These are phyloP conservation scores for Mythimna ferrago DNA, from an alignment of 2,888 invertebrate species.

Conservation along the genomic window DNA sequence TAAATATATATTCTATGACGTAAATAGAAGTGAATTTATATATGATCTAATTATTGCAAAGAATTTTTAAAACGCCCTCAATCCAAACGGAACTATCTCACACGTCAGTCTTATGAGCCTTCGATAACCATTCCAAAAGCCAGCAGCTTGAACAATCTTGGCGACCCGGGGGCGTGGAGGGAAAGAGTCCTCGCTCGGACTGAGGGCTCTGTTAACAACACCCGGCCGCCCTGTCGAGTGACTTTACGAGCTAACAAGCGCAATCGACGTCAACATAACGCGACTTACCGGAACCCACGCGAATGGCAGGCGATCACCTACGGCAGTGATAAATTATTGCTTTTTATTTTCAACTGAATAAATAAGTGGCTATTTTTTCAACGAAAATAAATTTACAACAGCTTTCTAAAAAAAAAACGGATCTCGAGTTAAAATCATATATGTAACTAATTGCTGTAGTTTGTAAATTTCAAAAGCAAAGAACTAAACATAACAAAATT, in stretches of 20 bases:
- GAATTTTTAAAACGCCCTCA: constrained; percentile 23
- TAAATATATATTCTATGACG: background rate
- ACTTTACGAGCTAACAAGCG: constrained; percentile 4
- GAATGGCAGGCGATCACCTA: background rate
- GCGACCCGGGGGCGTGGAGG: constrained; percentile 9
- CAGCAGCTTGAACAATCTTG: constrained; percentile 51
- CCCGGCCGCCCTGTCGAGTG: constrained; percentile 8
- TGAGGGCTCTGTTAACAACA: constrained; percentile 31
- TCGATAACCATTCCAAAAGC: constrained; percentile 35
- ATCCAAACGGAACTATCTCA: constrained; percentile 12
- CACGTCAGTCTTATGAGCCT: constrained; percentile 34
- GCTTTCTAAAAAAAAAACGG: background rate
- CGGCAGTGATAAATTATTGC: constrained; percentile 10
- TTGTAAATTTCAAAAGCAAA: background rate
- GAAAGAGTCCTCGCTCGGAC: constrained; percentile 3
- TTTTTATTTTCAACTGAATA: background rate
- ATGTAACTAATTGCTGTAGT: background rate
- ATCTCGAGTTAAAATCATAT: background rate
- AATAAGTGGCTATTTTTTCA: background rate
- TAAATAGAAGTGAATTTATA: constrained; percentile 22
- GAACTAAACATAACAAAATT: constrained; percentile 3
- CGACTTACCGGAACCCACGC: background rate
- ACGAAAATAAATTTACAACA: background rate
- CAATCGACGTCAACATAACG: too few species aligned
- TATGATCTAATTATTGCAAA: constrained; percentile 19